Base-by-base conservation (phyloP, 1,140 invertebrate genomes). In the Drosophila ironensis region DNA sequence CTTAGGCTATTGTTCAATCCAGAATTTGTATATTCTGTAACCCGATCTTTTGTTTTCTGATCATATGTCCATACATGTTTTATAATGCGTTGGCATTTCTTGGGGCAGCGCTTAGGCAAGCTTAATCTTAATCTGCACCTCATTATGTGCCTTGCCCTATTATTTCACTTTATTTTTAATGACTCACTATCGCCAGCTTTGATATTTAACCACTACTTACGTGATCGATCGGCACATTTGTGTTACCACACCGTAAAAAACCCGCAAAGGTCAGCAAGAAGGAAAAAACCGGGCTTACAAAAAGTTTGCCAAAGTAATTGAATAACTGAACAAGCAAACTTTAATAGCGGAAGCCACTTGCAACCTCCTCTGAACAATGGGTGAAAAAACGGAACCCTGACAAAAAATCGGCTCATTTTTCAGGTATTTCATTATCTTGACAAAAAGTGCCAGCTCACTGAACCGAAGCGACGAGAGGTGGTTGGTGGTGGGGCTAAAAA, bases 261-360 rank as follows among this genome's bases (percentile, higher is more conserved):
- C n/a, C 19, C 8, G 41, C 41, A 63, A 63, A 63, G 59, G 59
- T 63, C 59, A 63, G 59, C 56, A 48, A 47, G 50, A 22, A 44
- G 42, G 35, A 11, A 9, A 17, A 61, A 16, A n/a, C 24, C 19
- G 24, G 12, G 28, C 14, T 14, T n/a, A 44, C 40, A 63, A 63
- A 61, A 63, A 63, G 30, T 63, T 61, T 61, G 56, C 59, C 56
- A 28, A 63, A 38, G 52, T 57, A 57, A 60, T 60, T 60, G 56
- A 63, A 48, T 28, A 63, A 59, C 56, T 60, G 59, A 63, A 63
- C 41, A 28, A 48, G 42, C 56, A 12, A 63, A 63, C 54, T 61
- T 27, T 40, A 38, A 63, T 41, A 54, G 64, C 64, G 64, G 64
- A 68, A 68, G 64, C 50, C 47, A 63, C 37, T 66, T 51, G 57